Percentiles rank a stretch among this genome's conserved stretches.
Conservation (phyloP, 2,888 invertebrate genomes). For the Nymphalis polychloros region DNA sequence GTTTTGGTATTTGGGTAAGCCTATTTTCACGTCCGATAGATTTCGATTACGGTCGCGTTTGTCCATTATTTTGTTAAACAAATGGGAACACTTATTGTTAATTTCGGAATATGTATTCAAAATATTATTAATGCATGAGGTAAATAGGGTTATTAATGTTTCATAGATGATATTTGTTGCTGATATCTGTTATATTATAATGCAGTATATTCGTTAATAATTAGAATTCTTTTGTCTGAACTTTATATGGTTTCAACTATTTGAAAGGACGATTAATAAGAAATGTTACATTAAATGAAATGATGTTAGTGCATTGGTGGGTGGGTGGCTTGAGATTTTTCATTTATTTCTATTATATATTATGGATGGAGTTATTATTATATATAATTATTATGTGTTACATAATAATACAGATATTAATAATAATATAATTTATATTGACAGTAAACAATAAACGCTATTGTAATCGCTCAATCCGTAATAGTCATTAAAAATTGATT, state of each 20-base stretch:
- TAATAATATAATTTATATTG: too few relatives aligned
- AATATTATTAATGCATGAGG: conserved; percentile 20
- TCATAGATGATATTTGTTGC: conserved; percentile 1
- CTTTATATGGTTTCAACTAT: neutral
- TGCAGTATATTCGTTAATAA: conserved; percentile 2
- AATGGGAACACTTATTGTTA: conserved; percentile 29
- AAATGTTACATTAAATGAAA: too few relatives aligned
- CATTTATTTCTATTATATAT: too few relatives aligned
- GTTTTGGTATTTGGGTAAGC: conserved; percentile 40
- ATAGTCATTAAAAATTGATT: too few relatives aligned
- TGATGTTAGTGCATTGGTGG: too few relatives aligned
- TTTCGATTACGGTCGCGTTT: conserved; percentile 36
- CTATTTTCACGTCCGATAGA: conserved; percentile 40
- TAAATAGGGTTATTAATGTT: conserved; percentile 8
- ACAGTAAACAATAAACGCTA: too few relatives aligned
- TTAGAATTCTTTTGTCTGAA: neutral
- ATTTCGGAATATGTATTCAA: conserved; percentile 24
- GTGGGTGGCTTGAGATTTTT: too few relatives aligned
- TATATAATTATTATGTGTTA: too few relatives aligned
- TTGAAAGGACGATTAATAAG: neutral
- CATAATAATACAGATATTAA: too few relatives aligned
- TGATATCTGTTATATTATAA: neutral
- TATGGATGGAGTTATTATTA: too few relatives aligned
- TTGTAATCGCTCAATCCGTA: too few relatives aligned
- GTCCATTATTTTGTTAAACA: conserved; percentile 33